Evolutionary conservation across 2,888 invertebrate species (phyloP), one percentile per base, ranked within the genome.

Genomic region (Catocala sponsa): DNA sequence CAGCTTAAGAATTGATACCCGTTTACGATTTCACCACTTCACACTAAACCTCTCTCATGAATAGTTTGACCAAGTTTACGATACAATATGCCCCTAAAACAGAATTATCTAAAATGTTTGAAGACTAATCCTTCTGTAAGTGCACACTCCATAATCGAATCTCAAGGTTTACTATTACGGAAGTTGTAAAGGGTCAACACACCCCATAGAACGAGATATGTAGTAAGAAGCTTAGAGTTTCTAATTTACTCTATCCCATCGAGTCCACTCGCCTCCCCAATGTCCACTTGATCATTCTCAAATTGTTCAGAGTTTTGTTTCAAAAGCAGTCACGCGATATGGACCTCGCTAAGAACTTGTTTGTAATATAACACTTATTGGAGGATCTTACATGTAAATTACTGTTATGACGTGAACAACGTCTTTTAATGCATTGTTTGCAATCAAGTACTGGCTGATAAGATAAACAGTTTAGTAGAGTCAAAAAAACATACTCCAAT

Each of bases 281-380:
- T 79, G 89, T 81, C 86, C 88, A 85, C 92, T 92, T 86, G 88
- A 89, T 91, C 89, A 88, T 88, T 79, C 86, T 88, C 86, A 78
- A 87, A 88, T 89, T 87, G 82, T 79, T 80, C 65, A 76, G 85
- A 79, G 76, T 90, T 86, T 75, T 68, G 80, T 91, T 88, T 88
- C 92, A 91, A 91, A 91, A 88, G 86, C 78, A 78, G 85, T 75
- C 84, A 88, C 79, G 74, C 72, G 83, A 89, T 87, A 87, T 79
- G 74, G 61, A 66, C 64, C 38, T 25, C 25, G 9, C 52, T 57
- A 63, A 44, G 11, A 61, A 25, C 55, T 68, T 47, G 15, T 6
- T 58, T 6, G 56, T 49, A 61, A 63, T 55, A 9, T 10, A 38
- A 60, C 48, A 38, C 7, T 32, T 46, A 42, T 54, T n/a, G n/a